Percentiles rank a stretch among this genome's conserved stretches.
These are phyloP conservation scores for Agrotis puta DNA, from an alignment of 2,888 invertebrate genomes.

Conservation along the genomic window DNA sequence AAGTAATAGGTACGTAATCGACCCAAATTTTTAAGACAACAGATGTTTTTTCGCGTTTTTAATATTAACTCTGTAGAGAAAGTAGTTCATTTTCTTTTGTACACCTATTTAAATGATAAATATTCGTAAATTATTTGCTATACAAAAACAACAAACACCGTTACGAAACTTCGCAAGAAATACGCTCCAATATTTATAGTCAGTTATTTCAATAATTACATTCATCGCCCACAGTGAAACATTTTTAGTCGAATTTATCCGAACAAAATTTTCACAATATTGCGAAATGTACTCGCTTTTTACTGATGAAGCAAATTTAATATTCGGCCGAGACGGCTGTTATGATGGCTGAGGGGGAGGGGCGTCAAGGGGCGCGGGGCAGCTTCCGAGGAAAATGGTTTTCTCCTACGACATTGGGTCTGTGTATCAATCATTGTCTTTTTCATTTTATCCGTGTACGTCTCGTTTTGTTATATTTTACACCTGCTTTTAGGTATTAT, in stretches of 20 bases:
- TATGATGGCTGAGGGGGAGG: conserved; percentile 69
- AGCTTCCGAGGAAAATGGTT: conserved; percentile 74
- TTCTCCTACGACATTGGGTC: conserved; percentile 68
- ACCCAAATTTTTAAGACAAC: too few relatives aligned
- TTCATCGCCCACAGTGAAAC: conserved; percentile 48
- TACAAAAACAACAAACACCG: conserved; percentile 1
- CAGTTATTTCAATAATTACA: conserved; percentile 58
- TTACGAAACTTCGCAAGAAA: conserved; percentile 8
- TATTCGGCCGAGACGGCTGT: conserved; percentile 82
- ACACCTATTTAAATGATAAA: conserved; percentile 13
- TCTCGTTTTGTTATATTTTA: conserved; percentile 68
- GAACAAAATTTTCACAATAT: conserved; percentile 81
- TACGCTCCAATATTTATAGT: conserved; percentile 41
- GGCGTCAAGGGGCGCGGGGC: conserved; percentile 56
- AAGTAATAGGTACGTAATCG: too few relatives aligned
- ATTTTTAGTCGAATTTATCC: conserved; percentile 66
- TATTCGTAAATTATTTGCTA: conserved; percentile 22
- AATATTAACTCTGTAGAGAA: too few relatives aligned
- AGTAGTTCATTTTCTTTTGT: too few relatives aligned
- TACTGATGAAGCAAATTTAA: conserved; percentile 86
- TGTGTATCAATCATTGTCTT: conserved; percentile 83
- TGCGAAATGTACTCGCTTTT: conserved; percentile 77
- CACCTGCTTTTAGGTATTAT: conserved; percentile 60
- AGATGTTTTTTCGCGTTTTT: too few relatives aligned
- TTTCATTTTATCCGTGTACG: conserved; percentile 73